Conservation (phyloP, 2,888 invertebrate genomes). For the Dyspetes luteomarginatus region DNA sequence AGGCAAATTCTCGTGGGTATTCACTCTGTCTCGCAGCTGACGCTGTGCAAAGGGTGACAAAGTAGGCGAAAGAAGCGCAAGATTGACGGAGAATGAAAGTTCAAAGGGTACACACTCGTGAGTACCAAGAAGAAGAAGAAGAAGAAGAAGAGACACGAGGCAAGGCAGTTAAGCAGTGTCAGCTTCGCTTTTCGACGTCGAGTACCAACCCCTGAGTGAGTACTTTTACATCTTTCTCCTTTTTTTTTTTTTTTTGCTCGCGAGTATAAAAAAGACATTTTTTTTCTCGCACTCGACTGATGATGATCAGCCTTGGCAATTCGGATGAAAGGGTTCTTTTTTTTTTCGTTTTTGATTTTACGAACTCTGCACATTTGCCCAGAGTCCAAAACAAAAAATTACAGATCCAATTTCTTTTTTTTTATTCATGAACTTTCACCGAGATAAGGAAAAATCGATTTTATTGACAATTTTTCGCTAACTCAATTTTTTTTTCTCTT, state of each 20-base stretch:
- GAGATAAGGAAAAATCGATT: no score
- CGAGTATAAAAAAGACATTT: neutral
- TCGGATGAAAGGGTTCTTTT: neutral
- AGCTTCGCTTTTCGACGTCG: conserved; percentile 75
- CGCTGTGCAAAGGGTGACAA: conserved; percentile 50
- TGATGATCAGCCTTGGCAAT: neutral
- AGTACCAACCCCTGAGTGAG: conserved; percentile 52
- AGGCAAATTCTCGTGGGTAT: conserved; percentile 34
- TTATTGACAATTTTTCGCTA: no score
- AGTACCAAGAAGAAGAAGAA: no score
- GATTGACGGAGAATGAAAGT: conserved; percentile 68
- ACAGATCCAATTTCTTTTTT: no score
- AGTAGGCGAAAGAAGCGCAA: conserved; percentile 41
- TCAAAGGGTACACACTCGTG: conserved; percentile 77
- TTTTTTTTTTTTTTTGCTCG: neutral
- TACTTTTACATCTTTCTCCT: conserved; percentile 32
- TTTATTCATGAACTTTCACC: no score
- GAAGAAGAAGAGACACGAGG: neutral
- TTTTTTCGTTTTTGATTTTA: neutral
- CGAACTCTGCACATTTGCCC: no score
- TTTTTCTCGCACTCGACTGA: neutral
- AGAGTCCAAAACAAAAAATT: no score
- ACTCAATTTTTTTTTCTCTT: no score
- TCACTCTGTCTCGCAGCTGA: conserved; percentile 54
- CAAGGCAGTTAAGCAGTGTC: conserved; percentile 77